Evolutionary conservation across 1,140 invertebrate genomes (phyloP).

Genomic region (Eumaeus atala): DNA sequence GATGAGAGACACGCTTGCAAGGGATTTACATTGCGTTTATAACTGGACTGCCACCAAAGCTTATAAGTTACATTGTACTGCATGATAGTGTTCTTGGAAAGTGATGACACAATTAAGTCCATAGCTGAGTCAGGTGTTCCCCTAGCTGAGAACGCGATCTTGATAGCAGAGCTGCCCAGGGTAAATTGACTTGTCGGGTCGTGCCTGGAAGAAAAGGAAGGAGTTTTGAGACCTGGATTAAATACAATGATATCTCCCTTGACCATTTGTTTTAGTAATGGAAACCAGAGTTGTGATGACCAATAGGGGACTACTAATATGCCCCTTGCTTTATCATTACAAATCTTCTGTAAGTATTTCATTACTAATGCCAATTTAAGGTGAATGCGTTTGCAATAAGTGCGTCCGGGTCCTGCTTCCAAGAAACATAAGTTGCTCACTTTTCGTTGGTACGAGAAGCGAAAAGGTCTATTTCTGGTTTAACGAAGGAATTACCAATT

Average conservation of each 20-base stretch:
- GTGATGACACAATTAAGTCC: background rate
- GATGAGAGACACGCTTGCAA: too few relatives aligned
- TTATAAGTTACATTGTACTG: background rate
- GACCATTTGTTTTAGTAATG: too few relatives aligned
- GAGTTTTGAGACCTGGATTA: too few relatives aligned
- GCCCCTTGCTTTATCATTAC: too few relatives aligned
- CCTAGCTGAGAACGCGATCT: background rate
- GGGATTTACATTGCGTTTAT: too few relatives aligned
- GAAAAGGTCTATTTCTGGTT: background rate
- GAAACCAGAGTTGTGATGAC: too few relatives aligned
- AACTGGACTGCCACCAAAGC: background rate
- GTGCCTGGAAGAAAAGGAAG: background rate
- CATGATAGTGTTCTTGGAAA: background rate
- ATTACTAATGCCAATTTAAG: background rate
- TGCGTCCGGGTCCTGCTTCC: constrained; percentile 2
- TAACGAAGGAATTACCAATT: background rate
- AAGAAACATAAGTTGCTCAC: background rate
- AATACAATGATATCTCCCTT: too few relatives aligned
- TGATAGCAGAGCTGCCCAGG: background rate
- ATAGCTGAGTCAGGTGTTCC: background rate
- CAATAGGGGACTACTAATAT: too few relatives aligned
- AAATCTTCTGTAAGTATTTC: too few relatives aligned
- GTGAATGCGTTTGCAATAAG: background rate
- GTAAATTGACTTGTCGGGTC: background rate
- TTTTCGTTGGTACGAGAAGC: background rate